phyloP scores from a whole-genome alignment of 2,113 vertebrate genomes.

The Salminus brasiliensis region DNA sequence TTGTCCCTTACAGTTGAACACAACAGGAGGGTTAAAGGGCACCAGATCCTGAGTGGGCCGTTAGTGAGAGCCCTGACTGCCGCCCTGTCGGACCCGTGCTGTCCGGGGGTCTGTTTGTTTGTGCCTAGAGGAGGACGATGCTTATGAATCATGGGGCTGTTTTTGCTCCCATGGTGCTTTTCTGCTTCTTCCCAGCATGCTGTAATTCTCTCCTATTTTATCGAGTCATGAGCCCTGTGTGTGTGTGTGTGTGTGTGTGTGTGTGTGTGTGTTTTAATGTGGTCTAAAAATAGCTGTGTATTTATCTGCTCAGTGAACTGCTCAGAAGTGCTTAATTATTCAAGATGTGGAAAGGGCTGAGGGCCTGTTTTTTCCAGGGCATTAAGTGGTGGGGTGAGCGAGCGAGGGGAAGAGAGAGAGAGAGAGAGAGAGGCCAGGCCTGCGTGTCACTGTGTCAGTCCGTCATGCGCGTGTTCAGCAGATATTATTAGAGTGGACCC shows the following conservation, averaged over 20 bases:
- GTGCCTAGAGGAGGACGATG: neutral
- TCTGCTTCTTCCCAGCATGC: conserved; percentile 2
- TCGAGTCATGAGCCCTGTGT: conserved; percentile 57
- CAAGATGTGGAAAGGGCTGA: conserved; percentile 68
- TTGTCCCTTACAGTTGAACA: too few species aligned
- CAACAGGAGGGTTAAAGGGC: too few species aligned
- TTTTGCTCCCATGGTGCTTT: neutral
- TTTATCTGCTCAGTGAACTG: conserved; percentile 67
- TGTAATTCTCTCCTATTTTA: conserved; percentile 46
- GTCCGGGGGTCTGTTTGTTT: neutral
- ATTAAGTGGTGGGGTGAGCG: conserved; percentile 43
- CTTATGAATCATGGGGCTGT: conserved; percentile 1
- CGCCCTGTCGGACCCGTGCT: neutral
- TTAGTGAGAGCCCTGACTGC: neutral
- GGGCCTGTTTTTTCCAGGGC: conserved; percentile 58
- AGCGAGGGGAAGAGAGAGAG: conserved; percentile 32
- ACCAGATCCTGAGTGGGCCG: too few species aligned
- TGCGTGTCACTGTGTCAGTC: conserved; percentile 68
- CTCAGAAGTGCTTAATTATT: conserved; percentile 73
- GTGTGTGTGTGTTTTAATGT: conserved; percentile 40
- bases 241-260: neutral
- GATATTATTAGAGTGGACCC: conserved; percentile 54
- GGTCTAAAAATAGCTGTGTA: conserved; percentile 64
- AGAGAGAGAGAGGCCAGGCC: conserved; percentile 41
- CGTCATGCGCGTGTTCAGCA: conserved; percentile 24